Evolutionary conservation across 2,113 vertebrate genomes (phyloP).

Genomic region (Microcebus jonahi): DNA sequence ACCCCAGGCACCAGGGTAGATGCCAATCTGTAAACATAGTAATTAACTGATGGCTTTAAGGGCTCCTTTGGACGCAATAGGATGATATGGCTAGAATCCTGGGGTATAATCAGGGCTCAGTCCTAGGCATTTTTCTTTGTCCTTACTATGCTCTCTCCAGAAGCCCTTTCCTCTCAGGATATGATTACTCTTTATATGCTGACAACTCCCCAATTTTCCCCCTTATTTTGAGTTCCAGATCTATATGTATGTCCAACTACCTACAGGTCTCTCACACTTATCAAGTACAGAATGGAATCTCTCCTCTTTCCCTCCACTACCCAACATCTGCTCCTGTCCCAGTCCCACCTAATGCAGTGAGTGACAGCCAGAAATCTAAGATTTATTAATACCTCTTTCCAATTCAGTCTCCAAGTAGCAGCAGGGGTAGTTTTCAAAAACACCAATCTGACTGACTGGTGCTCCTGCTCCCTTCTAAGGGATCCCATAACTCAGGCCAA

Average conservation of each 20-base stretch:
- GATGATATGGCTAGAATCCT: background rate
- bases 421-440: background rate
- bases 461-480: too few relatives aligned
- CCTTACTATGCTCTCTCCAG: background rate
- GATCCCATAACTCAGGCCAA: background rate
- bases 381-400: background rate
- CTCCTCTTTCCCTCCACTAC: background rate
- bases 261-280: background rate
- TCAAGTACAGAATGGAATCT: background rate
- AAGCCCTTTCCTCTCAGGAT: background rate
- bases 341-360: background rate
- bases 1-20: background rate
- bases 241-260: background rate
- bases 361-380: background rate
- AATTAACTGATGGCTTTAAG: background rate
- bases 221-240: background rate
- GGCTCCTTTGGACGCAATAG: background rate
- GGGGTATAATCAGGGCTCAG: background rate
- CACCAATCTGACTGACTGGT: too few relatives aligned
- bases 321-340: background rate
- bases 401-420: background rate
- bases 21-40: background rate
- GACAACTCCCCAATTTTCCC: background rate
- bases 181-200: background rate
- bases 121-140: background rate